Evolutionary conservation across 37 sponge, comb jelly and placozoan species (phyloP), one percentile per base, ranked within the genome.

Genomic region (Theonella swinhoei): DNA sequence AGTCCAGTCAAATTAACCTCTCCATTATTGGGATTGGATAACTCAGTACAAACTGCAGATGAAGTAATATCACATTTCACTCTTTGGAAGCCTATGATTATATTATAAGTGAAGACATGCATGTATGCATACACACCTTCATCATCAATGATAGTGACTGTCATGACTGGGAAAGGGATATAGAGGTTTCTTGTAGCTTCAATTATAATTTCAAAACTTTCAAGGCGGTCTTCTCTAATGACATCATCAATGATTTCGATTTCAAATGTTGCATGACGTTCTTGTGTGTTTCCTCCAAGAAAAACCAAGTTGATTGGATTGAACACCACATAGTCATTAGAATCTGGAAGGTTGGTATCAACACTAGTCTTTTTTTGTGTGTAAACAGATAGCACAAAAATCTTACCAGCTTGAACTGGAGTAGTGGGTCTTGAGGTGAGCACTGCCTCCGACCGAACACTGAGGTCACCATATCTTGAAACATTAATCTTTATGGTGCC

Each of bases 281-380:
- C 11, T 14, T 47, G 54, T 47, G 14, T 66, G 68, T 8, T 24
- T 19, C 68, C 68, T 29, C 28, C 68, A 66, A 24, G 9, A 24
- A 23, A 66, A 8, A 8, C 5, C 7, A 66, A 9, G 8, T 8
- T 7, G 22, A 30, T 19, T 30, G 31, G n/a, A 68, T 42, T 43
- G 59, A 70, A 68, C 1, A 8, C 70, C 24, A 36, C 70, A 68
- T 80, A 80, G 59, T 80, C 59, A 14, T 32, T 70, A 42, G 54
- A 47, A 14, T 47, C 54, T 47, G 54, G 14, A 47, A 47, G 14
- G 14, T 17, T n/a, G n/a, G n/a, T n/a, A n/a, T n/a, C n/a, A n/a
- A n/a, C n/a, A n/a, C n/a, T n/a, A n/a, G n/a, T n/a, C n/a, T n/a
- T n/a, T n/a, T n/a, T 47, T 47, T 47, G 54, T 47, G 54, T 47